These are phyloP conservation scores for Nymphalis io DNA, from an alignment of 1,140 invertebrate genomes.

Conservation along the genomic window DNA sequence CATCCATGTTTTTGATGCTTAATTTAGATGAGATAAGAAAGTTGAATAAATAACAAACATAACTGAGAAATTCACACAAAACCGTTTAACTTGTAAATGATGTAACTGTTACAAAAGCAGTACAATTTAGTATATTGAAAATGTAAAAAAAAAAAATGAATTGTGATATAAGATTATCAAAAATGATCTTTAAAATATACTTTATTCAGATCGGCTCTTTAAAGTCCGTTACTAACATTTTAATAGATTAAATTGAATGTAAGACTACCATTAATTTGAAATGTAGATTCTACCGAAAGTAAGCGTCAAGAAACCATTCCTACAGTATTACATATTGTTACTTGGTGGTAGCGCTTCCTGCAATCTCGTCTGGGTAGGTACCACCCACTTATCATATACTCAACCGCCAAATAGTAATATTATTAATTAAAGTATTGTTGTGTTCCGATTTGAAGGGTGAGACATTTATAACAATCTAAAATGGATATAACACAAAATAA, in stretches of 20 bases:
- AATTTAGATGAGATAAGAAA: neutral
- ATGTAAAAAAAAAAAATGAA: neutral
- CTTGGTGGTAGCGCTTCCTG: no score
- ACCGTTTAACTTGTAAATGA: neutral
- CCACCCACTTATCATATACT: no score
- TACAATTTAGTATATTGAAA: neutral
- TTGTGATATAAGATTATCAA: neutral
- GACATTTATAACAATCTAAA: no score
- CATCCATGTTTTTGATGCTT: constrained; percentile 7
- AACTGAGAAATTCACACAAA: constrained; percentile 7
- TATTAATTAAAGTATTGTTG: no score
- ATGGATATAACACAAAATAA: no score
- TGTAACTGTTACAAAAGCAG: neutral
- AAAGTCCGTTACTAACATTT: neutral
- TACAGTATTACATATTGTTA: no score
- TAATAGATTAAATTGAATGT: neutral
- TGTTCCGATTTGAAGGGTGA: no score
- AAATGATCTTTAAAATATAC: neutral
- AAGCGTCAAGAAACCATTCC: no score
- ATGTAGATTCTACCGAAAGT: no score
- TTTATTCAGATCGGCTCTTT: neutral
- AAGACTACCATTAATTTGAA: no score
- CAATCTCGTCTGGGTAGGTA: no score
- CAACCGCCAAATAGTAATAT: no score
- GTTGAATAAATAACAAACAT: neutral